These are phyloP conservation scores for Aporophyla nigra DNA, from an alignment of 2,888 invertebrate genomes.

Conservation along the genomic window DNA sequence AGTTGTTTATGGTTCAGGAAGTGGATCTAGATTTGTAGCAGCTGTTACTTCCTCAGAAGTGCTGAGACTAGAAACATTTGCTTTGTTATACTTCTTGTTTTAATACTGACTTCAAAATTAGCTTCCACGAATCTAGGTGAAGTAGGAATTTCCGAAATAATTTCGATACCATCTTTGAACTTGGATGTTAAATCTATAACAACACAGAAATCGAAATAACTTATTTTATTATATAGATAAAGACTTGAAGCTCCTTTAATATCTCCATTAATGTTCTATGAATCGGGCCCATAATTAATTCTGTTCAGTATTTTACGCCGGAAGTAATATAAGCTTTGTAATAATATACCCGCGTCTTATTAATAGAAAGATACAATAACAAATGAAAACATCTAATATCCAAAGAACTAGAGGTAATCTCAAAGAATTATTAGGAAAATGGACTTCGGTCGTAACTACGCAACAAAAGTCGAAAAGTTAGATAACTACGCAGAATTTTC, in stretches of 20 bases:
- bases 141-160: neutral
- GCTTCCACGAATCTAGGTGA: neutral
- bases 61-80: conserved; percentile 26
- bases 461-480: conserved; percentile 51
- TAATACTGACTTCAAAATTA: conserved; percentile 13
- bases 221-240: neutral
- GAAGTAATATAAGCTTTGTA: conserved; percentile 12
- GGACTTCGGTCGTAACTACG: conserved; percentile 23
- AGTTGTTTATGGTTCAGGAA: conserved; percentile 40
- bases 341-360: conserved; percentile 7
- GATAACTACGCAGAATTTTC: conserved; percentile 45
- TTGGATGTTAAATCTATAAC: neutral
- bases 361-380: conserved; percentile 31
- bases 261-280: neutral
- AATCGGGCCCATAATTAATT: neutral
- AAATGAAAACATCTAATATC: conserved; percentile 43
- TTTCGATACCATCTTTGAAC: neutral
- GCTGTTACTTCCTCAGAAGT: conserved; percentile 52
- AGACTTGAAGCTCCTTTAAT: conserved; percentile 1
- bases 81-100: conserved; percentile 3
- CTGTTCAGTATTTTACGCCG: neutral
- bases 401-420: conserved; percentile 45
- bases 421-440: conserved; percentile 56
- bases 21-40: conserved; percentile 54
- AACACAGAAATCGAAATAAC: neutral